These are phyloP conservation scores for Melitaea athalia DNA, from an alignment of 2,888 invertebrate genomes.

Conservation along the genomic window DNA sequence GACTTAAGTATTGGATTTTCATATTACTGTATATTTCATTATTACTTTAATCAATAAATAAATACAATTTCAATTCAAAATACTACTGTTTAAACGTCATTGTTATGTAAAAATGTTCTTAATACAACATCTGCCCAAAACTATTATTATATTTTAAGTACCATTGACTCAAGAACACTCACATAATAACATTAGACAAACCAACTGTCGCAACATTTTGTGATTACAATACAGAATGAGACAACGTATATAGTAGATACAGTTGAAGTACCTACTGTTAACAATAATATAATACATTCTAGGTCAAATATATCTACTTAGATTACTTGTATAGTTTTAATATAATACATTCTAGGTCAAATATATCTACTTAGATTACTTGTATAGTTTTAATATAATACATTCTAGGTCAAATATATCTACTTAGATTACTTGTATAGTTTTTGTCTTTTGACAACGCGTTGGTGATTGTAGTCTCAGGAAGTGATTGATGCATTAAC, in stretches of 20 bases:
- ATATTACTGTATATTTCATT: too few relatives aligned
- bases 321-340: background rate
- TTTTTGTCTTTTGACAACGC: too few relatives aligned
- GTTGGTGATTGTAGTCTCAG: too few relatives aligned
- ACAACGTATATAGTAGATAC: background rate
- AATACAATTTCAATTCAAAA: too few relatives aligned
- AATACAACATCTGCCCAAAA: slow-evolving; percentile 4
- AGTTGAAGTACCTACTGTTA: background rate
- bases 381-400: background rate
- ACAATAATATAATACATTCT: background rate
- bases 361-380: too few relatives aligned
- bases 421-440: too few relatives aligned
- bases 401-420: background rate
- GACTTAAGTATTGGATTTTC: too few relatives aligned
- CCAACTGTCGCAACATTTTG: slow-evolving; percentile 9
- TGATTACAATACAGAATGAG: background rate
- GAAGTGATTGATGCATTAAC: too few relatives aligned
- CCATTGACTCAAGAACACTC: slow-evolving; percentile 6
- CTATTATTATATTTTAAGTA: slow-evolving; percentile 11
- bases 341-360: background rate
- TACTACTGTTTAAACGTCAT: too few relatives aligned
- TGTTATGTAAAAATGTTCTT: background rate
- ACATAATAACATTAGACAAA: slow-evolving; percentile 3
- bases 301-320: background rate
- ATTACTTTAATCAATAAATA: too few relatives aligned